These are phyloP conservation scores for Melanotaenia parkinsoni DNA, from an alignment of 2,797 vertebrate genomes.

Conservation along the genomic window DNA sequence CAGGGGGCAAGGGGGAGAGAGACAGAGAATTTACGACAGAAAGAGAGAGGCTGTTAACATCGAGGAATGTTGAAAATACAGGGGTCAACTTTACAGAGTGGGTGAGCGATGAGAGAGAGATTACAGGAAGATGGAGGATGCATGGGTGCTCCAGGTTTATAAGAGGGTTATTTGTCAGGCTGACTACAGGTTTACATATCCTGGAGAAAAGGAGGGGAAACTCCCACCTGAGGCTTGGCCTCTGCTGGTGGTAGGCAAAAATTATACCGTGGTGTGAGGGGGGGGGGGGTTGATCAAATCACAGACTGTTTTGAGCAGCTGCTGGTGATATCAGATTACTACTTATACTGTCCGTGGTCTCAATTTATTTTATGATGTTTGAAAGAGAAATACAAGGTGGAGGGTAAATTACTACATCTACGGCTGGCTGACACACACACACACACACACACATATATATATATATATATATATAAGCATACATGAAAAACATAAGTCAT, in stretches of 20 bases:
- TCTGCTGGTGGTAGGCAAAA: constrained; percentile 10
- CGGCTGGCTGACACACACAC: too few species aligned
- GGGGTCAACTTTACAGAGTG: constrained; percentile 47
- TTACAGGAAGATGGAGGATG: constrained; percentile 45
- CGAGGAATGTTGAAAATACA: constrained; percentile 42
- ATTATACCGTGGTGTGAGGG: constrained; percentile 13
- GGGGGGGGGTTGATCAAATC: constrained; percentile 8
- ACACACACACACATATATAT: too few species aligned
- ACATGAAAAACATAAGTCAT: too few species aligned
- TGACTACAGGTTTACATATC: constrained; percentile 38
- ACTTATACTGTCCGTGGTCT: not conserved
- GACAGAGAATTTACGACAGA: constrained; percentile 17
- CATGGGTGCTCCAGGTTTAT: constrained; percentile 20
- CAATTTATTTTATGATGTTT: not conserved
- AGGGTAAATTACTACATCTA: too few species aligned
- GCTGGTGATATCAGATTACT: not conserved
- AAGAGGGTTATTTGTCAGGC: constrained; percentile 43
- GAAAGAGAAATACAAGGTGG: not conserved
- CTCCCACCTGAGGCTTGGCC: constrained; percentile 17
- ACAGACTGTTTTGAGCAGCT: constrained; percentile 14
- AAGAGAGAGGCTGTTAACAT: constrained; percentile 39
- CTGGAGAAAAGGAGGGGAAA: constrained; percentile 28
- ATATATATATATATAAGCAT: too few species aligned
- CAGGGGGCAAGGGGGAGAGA: constrained; percentile 16
- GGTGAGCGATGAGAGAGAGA: constrained; percentile 43